A percentile compares a stretch with the other conserved stretches of the same genome.
Evolutionary conservation across 2,888 invertebrate species (phyloP).

Genomic region (Microctonus hyperodae): DNA sequence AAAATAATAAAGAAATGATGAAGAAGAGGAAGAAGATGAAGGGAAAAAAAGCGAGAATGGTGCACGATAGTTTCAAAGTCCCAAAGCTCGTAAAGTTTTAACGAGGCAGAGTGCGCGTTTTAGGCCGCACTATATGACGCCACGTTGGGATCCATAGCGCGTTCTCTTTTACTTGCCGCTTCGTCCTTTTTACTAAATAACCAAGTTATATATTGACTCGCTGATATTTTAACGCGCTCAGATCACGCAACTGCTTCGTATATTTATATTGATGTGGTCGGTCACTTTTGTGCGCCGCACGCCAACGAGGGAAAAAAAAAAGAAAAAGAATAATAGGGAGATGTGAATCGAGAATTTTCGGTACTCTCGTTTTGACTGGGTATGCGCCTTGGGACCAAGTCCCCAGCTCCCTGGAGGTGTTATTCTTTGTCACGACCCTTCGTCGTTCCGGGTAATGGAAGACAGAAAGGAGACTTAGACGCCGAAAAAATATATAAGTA

Average conservation of each 20-base stretch:
- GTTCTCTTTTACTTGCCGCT: constrained; percentile 16
- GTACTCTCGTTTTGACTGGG: constrained; percentile 1
- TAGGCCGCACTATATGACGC: constrained; percentile 19
- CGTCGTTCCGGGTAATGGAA: constrained; percentile 18
- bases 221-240: constrained; percentile 43
- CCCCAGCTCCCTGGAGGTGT: constrained; percentile 14
- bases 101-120: constrained; percentile 40
- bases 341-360: constrained; percentile 11
- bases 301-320: constrained; percentile 8
- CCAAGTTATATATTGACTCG: constrained; percentile 24
- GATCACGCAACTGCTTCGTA: constrained; percentile 40
- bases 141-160: constrained; percentile 26
- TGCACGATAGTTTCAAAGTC: constrained; percentile 31
- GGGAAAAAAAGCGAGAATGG: constrained; percentile 13
- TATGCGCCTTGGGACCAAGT: not conserved
- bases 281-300: constrained; percentile 11
- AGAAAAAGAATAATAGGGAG: not conserved
- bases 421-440: constrained; percentile 27
- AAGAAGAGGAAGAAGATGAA: constrained; percentile 9
- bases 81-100: constrained; percentile 43
- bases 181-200: constrained; percentile 40
- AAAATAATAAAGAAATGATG: constrained; percentile 10
- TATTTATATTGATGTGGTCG: constrained; percentile 13
- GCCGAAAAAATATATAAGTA: constrained; percentile 1
- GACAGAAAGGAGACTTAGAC: constrained; percentile 14